Base-by-base conservation (phyloP, 2,797 vertebrate genomes). In the Sternarchorhynchus goeldii region DNA sequence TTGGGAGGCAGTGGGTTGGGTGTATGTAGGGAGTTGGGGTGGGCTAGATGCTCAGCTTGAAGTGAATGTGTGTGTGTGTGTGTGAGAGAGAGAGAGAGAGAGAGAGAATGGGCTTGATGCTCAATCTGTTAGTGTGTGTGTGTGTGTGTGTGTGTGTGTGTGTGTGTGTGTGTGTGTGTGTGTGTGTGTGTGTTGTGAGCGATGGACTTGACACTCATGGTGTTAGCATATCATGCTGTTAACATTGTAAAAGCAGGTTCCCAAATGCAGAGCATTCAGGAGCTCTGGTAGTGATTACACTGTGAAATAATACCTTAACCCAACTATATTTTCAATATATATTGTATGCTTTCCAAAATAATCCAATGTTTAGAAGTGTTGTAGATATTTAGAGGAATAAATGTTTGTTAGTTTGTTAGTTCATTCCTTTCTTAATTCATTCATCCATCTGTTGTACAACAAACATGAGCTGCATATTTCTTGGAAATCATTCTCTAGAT, bases 71-170 rank as follows among this genome's bases (percentile, higher is more conserved):
- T 25, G 25, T 25, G 25, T 25, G 25, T 25, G 25, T 25, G 25
- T 25, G 25, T 1, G 25, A 25, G 65, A 50, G 65, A 29, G 65
- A 20, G 5, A 34, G 39, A 29, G 41, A 45, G 36, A 21, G 63
- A 67, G 18, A 45, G 41, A 50, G 29, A 41, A n/a, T 20, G 20
- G 60, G 77, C 77, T 73, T 79, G 77, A 53, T 57, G 6, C 41
- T 18, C 59, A 77, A 63, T 78, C 57, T 36, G 34, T 36, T 4
- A 4, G 34, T 36, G 34, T 14, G 12, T 10, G 14, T 2, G 41
- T 8, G 41, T 45, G 41, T 0, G 34, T 36, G 45, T 50, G 45
- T 10, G 45, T 25, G 12, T 45, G 45, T 2, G 12, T 12, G 1
- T 50, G 45, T 50, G 45, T 50, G 45, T 50, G 45, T 50, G 10